A percentile compares a stretch with the other conserved stretches of the same genome.
phyloP scores from a whole-genome alignment of 2,888 invertebrate genomes.

The Sisyra nigra region DNA sequence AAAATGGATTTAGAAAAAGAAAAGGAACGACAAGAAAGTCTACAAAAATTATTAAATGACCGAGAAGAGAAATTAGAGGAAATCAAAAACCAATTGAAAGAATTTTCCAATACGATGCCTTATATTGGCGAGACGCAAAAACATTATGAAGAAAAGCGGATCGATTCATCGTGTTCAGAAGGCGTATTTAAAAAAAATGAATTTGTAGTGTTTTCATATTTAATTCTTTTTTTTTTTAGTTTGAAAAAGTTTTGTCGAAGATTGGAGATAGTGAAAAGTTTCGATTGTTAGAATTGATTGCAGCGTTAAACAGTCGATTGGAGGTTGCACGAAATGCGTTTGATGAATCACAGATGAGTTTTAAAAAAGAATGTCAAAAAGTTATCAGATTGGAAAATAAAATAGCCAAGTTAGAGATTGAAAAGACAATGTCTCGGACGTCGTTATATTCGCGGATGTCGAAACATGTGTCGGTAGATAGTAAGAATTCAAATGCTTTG shows the following conservation, averaged over 20 bases:
- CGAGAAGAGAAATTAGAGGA: slow-evolving; percentile 32
- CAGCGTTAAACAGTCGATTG: slow-evolving; percentile 36
- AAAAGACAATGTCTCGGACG: slow-evolving; percentile 27
- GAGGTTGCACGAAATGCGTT: slow-evolving; percentile 33
- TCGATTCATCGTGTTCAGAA: not conserved
- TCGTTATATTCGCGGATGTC: not conserved
- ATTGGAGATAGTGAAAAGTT: slow-evolving; percentile 45
- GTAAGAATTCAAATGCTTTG: slow-evolving; percentile 17
- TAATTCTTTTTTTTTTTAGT: slow-evolving; percentile 5
- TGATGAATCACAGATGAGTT: slow-evolving; percentile 21
- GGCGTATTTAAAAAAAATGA: too few species aligned
- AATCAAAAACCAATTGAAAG: slow-evolving; percentile 28
- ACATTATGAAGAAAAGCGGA: slow-evolving; percentile 12
- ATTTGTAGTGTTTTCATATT: too few species aligned
- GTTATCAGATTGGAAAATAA: slow-evolving; percentile 38
- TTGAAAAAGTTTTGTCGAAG: slow-evolving; percentile 17
- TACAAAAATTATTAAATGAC: slow-evolving; percentile 30
- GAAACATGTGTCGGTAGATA: slow-evolving; percentile 16
- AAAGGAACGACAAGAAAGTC: slow-evolving; percentile 33
- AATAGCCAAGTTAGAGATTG: slow-evolving; percentile 36
- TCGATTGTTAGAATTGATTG: slow-evolving; percentile 38
- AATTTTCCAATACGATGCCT: slow-evolving; percentile 21
- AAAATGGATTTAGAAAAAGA: slow-evolving; percentile 23
- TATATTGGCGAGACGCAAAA: slow-evolving; percentile 33
- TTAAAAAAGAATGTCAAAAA: slow-evolving; percentile 32